These are phyloP conservation scores for Clostera curtula DNA, from an alignment of 2,888 invertebrate species.

Conservation along the genomic window DNA sequence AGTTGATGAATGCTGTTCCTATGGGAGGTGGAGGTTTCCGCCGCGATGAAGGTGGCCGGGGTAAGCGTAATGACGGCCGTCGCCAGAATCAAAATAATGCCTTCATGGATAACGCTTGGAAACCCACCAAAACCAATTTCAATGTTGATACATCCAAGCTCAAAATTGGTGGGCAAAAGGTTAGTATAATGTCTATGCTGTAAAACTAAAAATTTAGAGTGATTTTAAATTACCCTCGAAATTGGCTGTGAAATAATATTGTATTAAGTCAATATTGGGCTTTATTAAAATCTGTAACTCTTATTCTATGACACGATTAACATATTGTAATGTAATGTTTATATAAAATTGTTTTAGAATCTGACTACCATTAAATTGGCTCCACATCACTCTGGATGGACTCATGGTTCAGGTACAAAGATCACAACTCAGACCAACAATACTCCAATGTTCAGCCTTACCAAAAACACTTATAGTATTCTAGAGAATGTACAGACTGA, in stretches of 20 bases:
- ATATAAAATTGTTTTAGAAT: constrained; percentile 46
- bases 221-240: too few relatives aligned
- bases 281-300: too few relatives aligned
- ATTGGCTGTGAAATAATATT: neutral
- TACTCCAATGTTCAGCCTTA: constrained; percentile 50
- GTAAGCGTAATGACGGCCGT: constrained; percentile 56
- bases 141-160: constrained; percentile 57
- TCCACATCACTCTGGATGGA: constrained; percentile 53
- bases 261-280: too few relatives aligned
- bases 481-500: constrained; percentile 52
- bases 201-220: too few relatives aligned
- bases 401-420: constrained; percentile 59
- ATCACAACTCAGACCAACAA: constrained; percentile 40
- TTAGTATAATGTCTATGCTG: constrained; percentile 22
- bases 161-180: constrained; percentile 47
- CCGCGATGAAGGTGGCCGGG: constrained; percentile 75
- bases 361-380: constrained; percentile 55
- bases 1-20: constrained; percentile 57
- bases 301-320: too few relatives aligned
- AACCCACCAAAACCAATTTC: constrained; percentile 40
- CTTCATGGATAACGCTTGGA: constrained; percentile 51
- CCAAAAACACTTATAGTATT: constrained; percentile 53
- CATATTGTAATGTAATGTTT: too few relatives aligned
- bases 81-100: constrained; percentile 39
- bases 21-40: constrained; percentile 55